Percentiles rank a stretch among this genome's conserved stretches.
Evolutionary conservation across 2,888 invertebrate genomes (phyloP).

Genomic region (Tanypteryx hageni): DNA sequence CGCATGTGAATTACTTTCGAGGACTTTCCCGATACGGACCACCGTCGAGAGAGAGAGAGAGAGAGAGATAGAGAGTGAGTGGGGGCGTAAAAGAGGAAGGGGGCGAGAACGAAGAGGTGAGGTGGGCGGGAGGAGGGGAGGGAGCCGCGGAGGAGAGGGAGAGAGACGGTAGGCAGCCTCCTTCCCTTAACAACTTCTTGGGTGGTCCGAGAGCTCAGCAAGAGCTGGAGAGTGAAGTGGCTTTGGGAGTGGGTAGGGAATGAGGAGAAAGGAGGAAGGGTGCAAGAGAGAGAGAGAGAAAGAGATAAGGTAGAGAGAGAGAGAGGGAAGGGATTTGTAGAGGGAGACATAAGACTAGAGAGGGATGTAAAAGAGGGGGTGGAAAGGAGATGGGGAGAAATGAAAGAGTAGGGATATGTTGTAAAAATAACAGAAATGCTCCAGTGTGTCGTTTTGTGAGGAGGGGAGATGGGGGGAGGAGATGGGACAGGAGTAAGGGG

Average conservation of each 20-base stretch:
- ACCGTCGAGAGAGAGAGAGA: neutral
- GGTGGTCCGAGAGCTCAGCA: constrained; percentile 48
- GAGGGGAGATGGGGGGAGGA: neutral
- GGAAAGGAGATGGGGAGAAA: neutral
- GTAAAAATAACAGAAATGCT: constrained; percentile 26
- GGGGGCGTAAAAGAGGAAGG: neutral
- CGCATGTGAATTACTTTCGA: constrained; percentile 11
- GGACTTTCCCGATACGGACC: neutral
- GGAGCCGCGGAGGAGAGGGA: neutral
- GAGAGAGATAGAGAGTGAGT: neutral
- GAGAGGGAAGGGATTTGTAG: neutral
- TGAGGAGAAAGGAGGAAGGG: neutral
- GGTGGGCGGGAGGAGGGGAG: neutral
- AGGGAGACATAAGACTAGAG: neutral
- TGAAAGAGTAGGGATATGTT: constrained; percentile 39
- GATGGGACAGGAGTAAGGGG: neutral
- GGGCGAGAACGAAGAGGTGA: neutral
- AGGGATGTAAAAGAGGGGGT: neutral
- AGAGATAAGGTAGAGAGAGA: neutral
- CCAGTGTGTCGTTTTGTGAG: neutral
- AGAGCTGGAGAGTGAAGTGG: neutral
- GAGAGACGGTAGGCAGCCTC: neutral
- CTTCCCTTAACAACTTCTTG: neutral
- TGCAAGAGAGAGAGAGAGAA: neutral
- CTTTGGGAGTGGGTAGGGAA: neutral